A percentile compares a stretch with the other conserved stretches of the same genome.
Evolutionary conservation across 1,140 invertebrate species (phyloP).

Genomic region (Akabosia matsudoensis): DNA sequence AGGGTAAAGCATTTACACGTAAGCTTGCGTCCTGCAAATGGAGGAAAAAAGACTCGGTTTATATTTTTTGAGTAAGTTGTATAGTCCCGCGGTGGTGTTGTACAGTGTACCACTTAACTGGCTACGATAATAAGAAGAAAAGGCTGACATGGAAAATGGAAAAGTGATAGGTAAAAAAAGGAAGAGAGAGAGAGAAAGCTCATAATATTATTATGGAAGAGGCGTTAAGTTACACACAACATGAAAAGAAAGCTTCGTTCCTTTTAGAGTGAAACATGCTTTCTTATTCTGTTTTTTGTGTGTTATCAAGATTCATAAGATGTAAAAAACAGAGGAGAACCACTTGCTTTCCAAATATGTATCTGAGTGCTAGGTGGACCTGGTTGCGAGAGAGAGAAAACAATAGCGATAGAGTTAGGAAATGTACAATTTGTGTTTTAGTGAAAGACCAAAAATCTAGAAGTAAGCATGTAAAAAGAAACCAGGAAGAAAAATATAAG

Average conservation of each 20-base stretch:
- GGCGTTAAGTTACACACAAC: constrained; percentile 24
- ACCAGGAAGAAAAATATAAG: constrained; percentile 6
- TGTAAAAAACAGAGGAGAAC: constrained; percentile 18
- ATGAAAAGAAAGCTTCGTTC: not conserved
- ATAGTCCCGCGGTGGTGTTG: not conserved
- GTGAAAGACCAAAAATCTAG: not conserved
- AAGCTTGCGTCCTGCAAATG: not conserved
- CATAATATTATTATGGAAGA: constrained; percentile 24
- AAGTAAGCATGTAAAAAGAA: constrained; percentile 10
- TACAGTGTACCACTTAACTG: constrained; percentile 7
- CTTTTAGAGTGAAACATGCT: not conserved
- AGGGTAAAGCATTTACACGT: not conserved
- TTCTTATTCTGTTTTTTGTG: constrained; percentile 3
- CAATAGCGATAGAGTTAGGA: too few relatives aligned
- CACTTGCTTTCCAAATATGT: too few relatives aligned
- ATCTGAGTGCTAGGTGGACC: too few relatives aligned
- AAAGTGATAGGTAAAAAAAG: not conserved
- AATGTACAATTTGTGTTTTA: not conserved
- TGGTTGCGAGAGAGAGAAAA: too few relatives aligned
- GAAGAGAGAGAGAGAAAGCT: not conserved
- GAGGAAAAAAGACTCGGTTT: too few relatives aligned
- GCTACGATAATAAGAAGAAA: not conserved
- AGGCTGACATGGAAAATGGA: not conserved
- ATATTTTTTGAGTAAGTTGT: not conserved
- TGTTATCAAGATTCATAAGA: constrained; percentile 25